These are phyloP conservation scores for Drosophila watanabei DNA, from an alignment of 1,140 invertebrate species.

Conservation along the genomic window DNA sequence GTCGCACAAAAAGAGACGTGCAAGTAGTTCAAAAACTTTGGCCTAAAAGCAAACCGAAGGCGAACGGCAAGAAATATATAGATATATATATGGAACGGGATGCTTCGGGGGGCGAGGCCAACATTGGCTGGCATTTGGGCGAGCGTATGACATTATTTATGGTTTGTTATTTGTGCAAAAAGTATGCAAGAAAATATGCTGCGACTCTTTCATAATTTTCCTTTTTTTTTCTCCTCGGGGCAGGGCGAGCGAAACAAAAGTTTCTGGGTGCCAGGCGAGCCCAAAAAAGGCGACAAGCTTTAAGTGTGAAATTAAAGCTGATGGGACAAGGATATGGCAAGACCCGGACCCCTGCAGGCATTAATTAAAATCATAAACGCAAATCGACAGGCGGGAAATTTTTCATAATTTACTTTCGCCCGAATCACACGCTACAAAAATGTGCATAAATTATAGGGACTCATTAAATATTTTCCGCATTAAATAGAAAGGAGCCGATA, in stretches of 20 bases:
- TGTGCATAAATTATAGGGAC: conserved; percentile 73
- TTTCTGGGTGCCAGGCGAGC: conserved; percentile 17
- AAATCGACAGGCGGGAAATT: conserved; percentile 57
- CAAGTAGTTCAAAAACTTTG: conserved; percentile 83
- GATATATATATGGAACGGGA: conserved; percentile 24
- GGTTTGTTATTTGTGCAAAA: conserved; percentile 81
- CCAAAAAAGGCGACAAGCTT: conserved; percentile 47
- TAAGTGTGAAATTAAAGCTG: conserved; percentile 70
- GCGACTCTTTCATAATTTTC: conserved; percentile 82
- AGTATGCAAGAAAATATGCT: conserved; percentile 82
- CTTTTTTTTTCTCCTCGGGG: conserved; percentile 21
- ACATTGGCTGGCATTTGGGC: conserved; percentile 80
- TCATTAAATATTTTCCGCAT: conserved; percentile 74
- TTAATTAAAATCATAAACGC: conserved; percentile 68
- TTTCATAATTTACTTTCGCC: conserved; percentile 42
- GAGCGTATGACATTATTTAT: conserved; percentile 84
- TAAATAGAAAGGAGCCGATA: conserved; percentile 58
- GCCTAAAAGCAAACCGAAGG: conserved; percentile 74
- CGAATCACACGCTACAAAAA: conserved; percentile 33
- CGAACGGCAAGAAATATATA: conserved; percentile 41
- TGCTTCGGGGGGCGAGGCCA: conserved; percentile 60
- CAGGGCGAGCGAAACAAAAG: conserved; percentile 52
- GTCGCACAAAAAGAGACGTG: conserved; percentile 73
- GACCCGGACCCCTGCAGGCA: conserved; percentile 33
- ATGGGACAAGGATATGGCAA: conserved; percentile 14